Evolutionary conservation across 2,113 vertebrate genomes (phyloP), one percentile per base, ranked within the genome.

Genomic region (Triplophysa rosa): DNA sequence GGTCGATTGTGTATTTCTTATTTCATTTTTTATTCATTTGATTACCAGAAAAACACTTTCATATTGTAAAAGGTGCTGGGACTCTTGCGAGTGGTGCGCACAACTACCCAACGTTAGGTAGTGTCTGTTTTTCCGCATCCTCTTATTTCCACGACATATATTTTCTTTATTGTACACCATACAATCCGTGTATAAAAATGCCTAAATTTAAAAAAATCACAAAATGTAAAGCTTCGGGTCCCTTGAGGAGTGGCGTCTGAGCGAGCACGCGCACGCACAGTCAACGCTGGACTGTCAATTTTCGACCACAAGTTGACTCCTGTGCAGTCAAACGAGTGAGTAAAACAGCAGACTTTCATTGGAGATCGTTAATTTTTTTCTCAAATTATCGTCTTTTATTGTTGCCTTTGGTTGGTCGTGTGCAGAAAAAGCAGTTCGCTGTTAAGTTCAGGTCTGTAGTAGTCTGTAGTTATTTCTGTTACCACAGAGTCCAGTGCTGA

Each of bases 201-300:
- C 49, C 1, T 33, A 1, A n/a, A 85, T 29, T 45, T 70, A n/a
- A 54, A 84, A 45, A 65, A 42, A 67, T 82, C 63, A 59, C 0
- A 11, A 54, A 67, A 58, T 75, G 13, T 29, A 49, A 82, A 61
- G 79, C 71, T 77, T 47, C 14, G 6, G 80, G 70, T 82, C 47
- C 76, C 11, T 7, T 1, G n/a, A 24, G 29, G 79, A 82, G 77
- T 37, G 42, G 59, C 16, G 24, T 24, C 29, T 19, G 23, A 23
- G n/a, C 21, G 19, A 61, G 29, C 45, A 0, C n/a, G 86, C 91
- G 90, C 91, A 87, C 87, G 92, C 90, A 90, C 87, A 9, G 33
- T 72, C n/a, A 21, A 21, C n/a, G 56, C 0, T 9, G 88, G 86
- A 82, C 91, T 91, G 91, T 92, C 92, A 91, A 80, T 13, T 64